These are phyloP conservation scores for Xiphophorus birchmanni DNA, from an alignment of 2,797 vertebrate genomes.

Conservation along the genomic window DNA sequence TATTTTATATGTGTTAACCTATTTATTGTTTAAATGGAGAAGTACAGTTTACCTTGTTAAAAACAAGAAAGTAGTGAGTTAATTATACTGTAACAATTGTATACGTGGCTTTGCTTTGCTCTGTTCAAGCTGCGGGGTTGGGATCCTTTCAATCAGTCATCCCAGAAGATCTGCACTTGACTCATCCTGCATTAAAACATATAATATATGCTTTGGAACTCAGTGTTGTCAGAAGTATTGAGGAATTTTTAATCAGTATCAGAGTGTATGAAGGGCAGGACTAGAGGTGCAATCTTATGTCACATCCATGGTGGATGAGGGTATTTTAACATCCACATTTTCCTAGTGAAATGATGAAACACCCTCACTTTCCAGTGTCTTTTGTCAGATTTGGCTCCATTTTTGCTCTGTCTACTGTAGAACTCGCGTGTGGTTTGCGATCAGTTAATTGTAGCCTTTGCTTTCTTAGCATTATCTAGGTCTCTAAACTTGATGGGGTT, in stretches of 20 bases:
- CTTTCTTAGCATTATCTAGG: constrained; percentile 74
- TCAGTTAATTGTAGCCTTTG: constrained; percentile 71
- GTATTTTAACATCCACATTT: too few relatives aligned
- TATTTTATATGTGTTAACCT: too few relatives aligned
- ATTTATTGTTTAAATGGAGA: too few relatives aligned
- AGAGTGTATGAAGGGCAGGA: constrained; percentile 29
- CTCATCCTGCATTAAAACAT: not conserved
- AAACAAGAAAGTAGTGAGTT: too few relatives aligned
- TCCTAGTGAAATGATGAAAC: too few relatives aligned
- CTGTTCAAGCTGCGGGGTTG: too few relatives aligned
- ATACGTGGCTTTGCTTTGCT: too few relatives aligned
- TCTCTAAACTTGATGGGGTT: constrained; percentile 64
- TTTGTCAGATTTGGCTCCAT: constrained; percentile 56
- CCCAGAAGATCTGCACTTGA: too few relatives aligned
- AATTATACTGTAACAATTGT: too few relatives aligned
- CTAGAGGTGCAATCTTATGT: constrained; percentile 21
- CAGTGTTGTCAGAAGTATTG: not conserved
- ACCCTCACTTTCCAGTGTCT: constrained; percentile 23
- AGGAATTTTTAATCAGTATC: constrained; percentile 30
- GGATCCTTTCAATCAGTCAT: too few relatives aligned
- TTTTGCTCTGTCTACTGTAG: constrained; percentile 36
- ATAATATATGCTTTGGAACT: constrained; percentile 1
- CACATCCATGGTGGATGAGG: too few relatives aligned
- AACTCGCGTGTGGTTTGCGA: constrained; percentile 52
- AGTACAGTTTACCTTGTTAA: too few relatives aligned